These are phyloP conservation scores for Tiliqua scincoides DNA, from an alignment of 2,113 vertebrate genomes.

Conservation along the genomic window DNA sequence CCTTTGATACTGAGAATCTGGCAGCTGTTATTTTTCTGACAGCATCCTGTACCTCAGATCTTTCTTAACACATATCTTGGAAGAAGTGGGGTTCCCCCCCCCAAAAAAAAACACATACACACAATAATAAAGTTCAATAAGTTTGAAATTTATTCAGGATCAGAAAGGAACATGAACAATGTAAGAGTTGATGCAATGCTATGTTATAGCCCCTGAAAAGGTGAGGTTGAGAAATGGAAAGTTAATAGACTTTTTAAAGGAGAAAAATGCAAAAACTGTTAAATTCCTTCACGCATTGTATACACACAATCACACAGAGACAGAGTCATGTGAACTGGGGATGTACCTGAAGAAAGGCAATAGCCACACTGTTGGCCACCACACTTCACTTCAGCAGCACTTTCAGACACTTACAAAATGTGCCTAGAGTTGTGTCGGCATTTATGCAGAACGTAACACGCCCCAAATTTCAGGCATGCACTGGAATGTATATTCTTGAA, in stretches of 20 bases:
- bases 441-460: too few relatives aligned
- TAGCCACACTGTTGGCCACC: too few relatives aligned
- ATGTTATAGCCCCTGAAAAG: too few relatives aligned
- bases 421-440: too few relatives aligned
- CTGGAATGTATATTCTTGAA: too few relatives aligned
- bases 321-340: too few relatives aligned
- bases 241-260: neutral
- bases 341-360: too few relatives aligned
- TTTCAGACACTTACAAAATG: too few relatives aligned
- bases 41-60: constrained; percentile 27
- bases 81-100: too few relatives aligned
- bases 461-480: too few relatives aligned
- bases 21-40: constrained; percentile 45
- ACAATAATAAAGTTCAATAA: constrained; percentile 51
- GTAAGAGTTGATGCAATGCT: constrained; percentile 26
- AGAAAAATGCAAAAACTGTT: neutral
- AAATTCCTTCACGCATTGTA: neutral
- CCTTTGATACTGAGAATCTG: constrained; percentile 42
- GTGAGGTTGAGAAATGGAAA: neutral
- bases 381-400: too few relatives aligned
- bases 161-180: constrained; percentile 54
- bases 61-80: constrained; percentile 61
- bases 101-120: too few relatives aligned
- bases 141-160: constrained; percentile 57
- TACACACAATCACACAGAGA: neutral